Base-by-base conservation (phyloP, 2,113 vertebrate species). In the Leptosomus discolor region DNA sequence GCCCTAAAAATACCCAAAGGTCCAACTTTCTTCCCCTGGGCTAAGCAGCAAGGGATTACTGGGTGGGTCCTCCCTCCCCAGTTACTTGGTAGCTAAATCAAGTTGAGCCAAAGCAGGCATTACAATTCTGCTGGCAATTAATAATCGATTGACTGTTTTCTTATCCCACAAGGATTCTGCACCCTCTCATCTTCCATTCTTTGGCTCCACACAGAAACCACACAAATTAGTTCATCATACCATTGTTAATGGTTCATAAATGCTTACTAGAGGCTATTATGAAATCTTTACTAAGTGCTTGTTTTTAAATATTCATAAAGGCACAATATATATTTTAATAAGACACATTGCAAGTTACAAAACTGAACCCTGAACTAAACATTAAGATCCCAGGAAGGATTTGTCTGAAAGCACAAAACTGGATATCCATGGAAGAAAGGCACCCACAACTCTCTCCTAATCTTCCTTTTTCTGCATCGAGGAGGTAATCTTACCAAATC, bases 261-360 rank as follows among this genome's bases (percentile, higher is more conserved):
- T 95, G 96, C 94, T 94, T 98, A 96, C 64, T 77, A 91, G 78
- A 97, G 69, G 92, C 85, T 92, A 98, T 96, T 98, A 97, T 46
- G 81, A 96, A 91, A 94, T 88, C 96, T 86, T 97, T 94, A 91
- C 71, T 84, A 93, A 98, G 97, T 96, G 91, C 85, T 87, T 93
- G 17, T 6, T 93, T 98, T 98, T 95, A 98, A 98, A 98, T 92
- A 98, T 97, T 98, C 96, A 98, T 97, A 93, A 95, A 94, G 87
- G 75, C 83, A 96, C 93, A 95, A 83, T 91, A 97, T 97, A 87
- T 96, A 97, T 98, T 97, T 97, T 97, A 97, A 97, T 97, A 97
- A 97, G 96, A 90, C 65, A 89, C 17, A 61, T 92, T 83, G 58
- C 60, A 94, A 94, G 88, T 92, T 90, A 85, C 53, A 96, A 82